These are phyloP conservation scores for Sinocyclocheilus maitianheensis DNA, from an alignment of 2,113 vertebrate genomes.

Conservation along the genomic window DNA sequence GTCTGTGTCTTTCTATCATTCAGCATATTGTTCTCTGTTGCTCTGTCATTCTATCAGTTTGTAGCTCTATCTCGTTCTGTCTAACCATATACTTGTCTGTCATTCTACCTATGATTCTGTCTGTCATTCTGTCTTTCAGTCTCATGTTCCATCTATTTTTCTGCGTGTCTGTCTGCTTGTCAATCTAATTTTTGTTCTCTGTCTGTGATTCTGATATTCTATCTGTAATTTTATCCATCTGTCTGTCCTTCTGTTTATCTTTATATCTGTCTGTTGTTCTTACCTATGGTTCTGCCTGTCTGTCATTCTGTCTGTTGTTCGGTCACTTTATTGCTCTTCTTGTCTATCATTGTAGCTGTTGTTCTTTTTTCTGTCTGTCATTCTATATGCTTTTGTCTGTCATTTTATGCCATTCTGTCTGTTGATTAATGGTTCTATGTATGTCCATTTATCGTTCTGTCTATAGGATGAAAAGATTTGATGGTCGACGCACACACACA, in stretches of 20 bases:
- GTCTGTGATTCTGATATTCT: neutral
- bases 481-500: neutral
- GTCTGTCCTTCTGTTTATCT: no score
- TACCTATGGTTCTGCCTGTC: neutral
- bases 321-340: neutral
- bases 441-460: constrained; percentile 43
- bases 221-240: neutral
- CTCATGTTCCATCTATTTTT: neutral
- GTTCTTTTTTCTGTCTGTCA: neutral
- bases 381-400: neutral
- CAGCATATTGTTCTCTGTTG: neutral
- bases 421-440: neutral
- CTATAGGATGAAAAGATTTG: neutral
- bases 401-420: neutral
- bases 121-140: no score
- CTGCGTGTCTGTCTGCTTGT: neutral
- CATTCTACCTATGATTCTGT: neutral
- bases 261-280: neutral
- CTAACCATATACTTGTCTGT: no score
- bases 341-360: neutral
- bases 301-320: neutral
- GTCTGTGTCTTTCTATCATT: neutral
- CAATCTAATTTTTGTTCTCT: no score
- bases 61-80: neutral
- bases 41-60: neutral